A percentile compares a stretch with the other conserved stretches of the same genome.
These are phyloP conservation scores for Sarcophaga rosellei DNA, from an alignment of 2,888 invertebrate species.

Conservation along the genomic window DNA sequence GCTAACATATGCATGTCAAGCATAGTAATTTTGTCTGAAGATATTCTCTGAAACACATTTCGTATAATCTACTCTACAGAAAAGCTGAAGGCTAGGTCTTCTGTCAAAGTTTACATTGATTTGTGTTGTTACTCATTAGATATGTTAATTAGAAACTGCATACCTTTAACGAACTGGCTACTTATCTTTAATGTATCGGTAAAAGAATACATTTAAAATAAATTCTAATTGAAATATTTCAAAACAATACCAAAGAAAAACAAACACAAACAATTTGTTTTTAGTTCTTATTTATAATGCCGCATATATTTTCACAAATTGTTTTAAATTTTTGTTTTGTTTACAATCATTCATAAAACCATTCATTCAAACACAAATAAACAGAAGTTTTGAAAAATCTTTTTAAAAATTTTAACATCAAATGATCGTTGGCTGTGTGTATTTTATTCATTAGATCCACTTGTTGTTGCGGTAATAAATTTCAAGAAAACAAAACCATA, in stretches of 20 bases:
- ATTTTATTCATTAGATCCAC: not conserved
- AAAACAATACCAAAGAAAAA: not conserved
- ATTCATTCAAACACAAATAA: conserved; percentile 1
- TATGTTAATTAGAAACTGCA: not conserved
- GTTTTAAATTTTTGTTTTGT: not conserved
- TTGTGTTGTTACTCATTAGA: not conserved
- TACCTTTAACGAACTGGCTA: not conserved
- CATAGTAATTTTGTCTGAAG: too few relatives aligned
- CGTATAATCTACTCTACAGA: too few relatives aligned
- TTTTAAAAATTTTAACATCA: too few relatives aligned
- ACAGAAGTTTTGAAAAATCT: not conserved
- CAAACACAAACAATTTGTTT: not conserved
- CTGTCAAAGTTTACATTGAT: not conserved
- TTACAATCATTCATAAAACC: not conserved
- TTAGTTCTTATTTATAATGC: too few relatives aligned
- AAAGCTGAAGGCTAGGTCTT: not conserved
- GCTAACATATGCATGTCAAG: too few relatives aligned
- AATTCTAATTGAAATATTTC: not conserved
- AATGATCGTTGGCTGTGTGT: not conserved
- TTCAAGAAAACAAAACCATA: not conserved
- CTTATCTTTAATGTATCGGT: conserved; percentile 16
- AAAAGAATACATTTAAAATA: not conserved
- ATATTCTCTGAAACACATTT: too few relatives aligned
- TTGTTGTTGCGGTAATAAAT: not conserved
- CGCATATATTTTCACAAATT: too few relatives aligned